phyloP scores from a whole-genome alignment of 2,888 invertebrate species.

The Sinelater perroti region DNA sequence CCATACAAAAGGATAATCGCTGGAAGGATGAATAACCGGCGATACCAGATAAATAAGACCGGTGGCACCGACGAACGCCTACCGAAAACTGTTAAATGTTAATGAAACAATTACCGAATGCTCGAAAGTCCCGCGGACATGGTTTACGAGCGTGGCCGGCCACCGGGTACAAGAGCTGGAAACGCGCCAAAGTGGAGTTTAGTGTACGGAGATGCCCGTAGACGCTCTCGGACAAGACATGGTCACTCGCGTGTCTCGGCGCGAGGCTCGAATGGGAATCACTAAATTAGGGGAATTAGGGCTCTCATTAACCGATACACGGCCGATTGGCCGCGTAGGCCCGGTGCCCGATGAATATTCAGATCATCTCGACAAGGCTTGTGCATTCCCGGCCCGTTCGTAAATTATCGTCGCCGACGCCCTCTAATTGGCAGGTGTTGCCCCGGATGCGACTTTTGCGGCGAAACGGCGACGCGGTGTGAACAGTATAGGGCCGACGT shows the following conservation, averaged over 20 bases:
- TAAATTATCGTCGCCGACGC: slow-evolving; percentile 27
- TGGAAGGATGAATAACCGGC: slow-evolving; percentile 26
- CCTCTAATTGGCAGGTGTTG: slow-evolving; percentile 32
- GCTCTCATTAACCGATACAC: slow-evolving; percentile 61
- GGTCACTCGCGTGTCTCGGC: slow-evolving; percentile 47
- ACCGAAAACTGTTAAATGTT: slow-evolving; percentile 55
- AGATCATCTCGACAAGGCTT: slow-evolving; percentile 47
- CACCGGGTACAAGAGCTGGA: slow-evolving; percentile 50
- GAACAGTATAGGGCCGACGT: too few relatives aligned
- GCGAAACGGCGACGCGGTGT: too few relatives aligned
- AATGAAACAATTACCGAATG: slow-evolving; percentile 57
- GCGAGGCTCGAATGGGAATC: slow-evolving; percentile 52
- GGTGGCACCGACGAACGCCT: slow-evolving; percentile 36
- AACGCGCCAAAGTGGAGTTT: slow-evolving; percentile 55
- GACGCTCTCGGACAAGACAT: slow-evolving; percentile 43
- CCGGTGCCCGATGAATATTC: slow-evolving; percentile 47
- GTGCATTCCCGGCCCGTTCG: slow-evolving; percentile 42
- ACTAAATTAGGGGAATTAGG: slow-evolving; percentile 59
- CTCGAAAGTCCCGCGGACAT: slow-evolving; percentile 50
- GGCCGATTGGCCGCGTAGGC: slow-evolving; percentile 48
- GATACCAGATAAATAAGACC: slow-evolving; percentile 32
- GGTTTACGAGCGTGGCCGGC: slow-evolving; percentile 47
- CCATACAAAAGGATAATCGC: slow-evolving; percentile 28
- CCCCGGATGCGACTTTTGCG: too few relatives aligned
- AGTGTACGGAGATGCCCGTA: slow-evolving; percentile 48